Evolutionary conservation across 2,888 invertebrate species (phyloP).

Genomic region (Trachelus iudaicus): DNA sequence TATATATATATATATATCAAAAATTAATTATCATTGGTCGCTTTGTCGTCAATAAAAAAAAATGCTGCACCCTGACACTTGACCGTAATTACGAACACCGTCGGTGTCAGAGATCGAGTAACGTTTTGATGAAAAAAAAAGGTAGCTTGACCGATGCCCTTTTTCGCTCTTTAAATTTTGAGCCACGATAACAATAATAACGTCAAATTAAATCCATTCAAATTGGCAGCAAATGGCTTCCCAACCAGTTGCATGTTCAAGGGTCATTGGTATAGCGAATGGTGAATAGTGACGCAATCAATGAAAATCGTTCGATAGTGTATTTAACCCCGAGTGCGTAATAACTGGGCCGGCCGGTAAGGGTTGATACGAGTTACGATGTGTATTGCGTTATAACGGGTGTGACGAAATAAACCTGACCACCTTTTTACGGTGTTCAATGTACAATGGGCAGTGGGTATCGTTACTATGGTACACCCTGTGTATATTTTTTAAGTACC

Average conservation of each 20-base stretch:
- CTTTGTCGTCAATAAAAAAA: constrained; percentile 22
- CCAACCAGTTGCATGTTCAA: constrained; percentile 58
- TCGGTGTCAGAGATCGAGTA: too few species aligned
- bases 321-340: constrained; percentile 40
- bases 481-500: neutral
- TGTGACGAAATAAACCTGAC: constrained; percentile 12
- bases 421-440: too few species aligned
- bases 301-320: constrained; percentile 36
- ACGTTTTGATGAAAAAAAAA: too few species aligned
- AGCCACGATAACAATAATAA: too few species aligned
- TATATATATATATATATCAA: neutral
- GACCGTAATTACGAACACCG: too few species aligned
- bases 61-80: too few species aligned
- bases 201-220: neutral
- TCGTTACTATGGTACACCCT: neutral
- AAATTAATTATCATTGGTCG: constrained; percentile 9
- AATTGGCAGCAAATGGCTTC: constrained; percentile 39
- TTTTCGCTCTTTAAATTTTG: too few species aligned
- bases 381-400: constrained; percentile 18
- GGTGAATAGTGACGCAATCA: neutral
- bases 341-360: neutral
- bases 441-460: too few species aligned
- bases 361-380: constrained; percentile 10
- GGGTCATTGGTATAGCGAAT: constrained; percentile 27
- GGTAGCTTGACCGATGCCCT: too few species aligned